Percentiles rank a stretch among this genome's conserved stretches.
These are phyloP conservation scores for Picus viridis DNA, from an alignment of 2,797 vertebrate species.

Conservation along the genomic window DNA sequence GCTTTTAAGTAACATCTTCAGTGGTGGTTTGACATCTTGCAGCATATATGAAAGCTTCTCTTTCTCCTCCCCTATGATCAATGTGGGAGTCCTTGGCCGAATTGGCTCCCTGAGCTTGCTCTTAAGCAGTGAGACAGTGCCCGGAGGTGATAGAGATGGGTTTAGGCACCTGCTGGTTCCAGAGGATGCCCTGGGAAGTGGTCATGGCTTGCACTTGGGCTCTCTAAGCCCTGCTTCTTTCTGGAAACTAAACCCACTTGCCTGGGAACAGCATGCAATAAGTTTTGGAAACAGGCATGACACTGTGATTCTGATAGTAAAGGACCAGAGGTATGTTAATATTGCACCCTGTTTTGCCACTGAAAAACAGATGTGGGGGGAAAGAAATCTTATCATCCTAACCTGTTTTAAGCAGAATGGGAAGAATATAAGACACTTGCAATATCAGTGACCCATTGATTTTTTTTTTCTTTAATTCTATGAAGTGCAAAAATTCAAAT, in stretches of 20 bases:
- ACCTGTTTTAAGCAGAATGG: background rate
- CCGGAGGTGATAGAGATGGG: background rate
- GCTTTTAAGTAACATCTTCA: conserved; percentile 1
- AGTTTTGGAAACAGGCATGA: background rate
- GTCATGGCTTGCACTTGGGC: rapidly evolving
- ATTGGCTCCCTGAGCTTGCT: background rate
- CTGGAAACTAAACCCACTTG: background rate
- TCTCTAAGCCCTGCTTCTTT: background rate
- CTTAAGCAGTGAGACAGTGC: background rate
- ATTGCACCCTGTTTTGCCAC: background rate
- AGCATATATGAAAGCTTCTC: background rate
- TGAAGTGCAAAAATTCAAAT: background rate
- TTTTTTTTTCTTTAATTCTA: background rate
- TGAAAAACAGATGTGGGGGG: background rate
- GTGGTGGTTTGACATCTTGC: background rate
- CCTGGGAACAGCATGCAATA: rapidly evolving
- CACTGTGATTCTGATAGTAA: background rate
- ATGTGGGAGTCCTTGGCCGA: background rate
- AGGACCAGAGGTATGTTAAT: background rate
- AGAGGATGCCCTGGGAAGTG: background rate
- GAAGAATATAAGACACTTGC: background rate
- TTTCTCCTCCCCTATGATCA: background rate
- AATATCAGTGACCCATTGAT: background rate
- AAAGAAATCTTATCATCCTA: background rate
- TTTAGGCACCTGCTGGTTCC: background rate